phyloP scores from a whole-genome alignment of 2,888 invertebrate species.

The Eulithis prunata region DNA sequence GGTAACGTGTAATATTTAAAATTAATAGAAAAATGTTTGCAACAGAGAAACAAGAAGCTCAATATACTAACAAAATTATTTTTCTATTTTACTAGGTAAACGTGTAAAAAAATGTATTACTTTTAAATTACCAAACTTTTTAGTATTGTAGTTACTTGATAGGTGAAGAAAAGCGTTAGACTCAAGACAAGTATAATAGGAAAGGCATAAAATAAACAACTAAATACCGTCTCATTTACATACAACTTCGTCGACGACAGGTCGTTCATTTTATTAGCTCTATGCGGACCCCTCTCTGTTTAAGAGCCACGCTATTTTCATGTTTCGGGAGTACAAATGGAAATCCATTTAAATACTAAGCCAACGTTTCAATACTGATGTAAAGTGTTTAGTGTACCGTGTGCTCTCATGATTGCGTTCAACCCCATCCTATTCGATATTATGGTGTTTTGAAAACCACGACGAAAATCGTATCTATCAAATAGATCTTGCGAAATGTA shows the following conservation, averaged over 20 bases:
- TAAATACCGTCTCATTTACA: slow-evolving; percentile 48
- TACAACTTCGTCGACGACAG: slow-evolving; percentile 53
- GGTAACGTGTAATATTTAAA: no score
- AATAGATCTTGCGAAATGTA: background rate
- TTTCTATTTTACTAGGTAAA: no score
- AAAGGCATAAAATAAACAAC: slow-evolving; percentile 6
- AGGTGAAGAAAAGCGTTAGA: no score
- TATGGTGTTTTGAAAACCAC: slow-evolving; percentile 6
- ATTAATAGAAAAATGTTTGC: no score
- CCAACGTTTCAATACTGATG: slow-evolving; percentile 79
- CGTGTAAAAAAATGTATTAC: no score
- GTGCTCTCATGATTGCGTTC: slow-evolving; percentile 18
- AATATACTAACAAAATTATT: no score
- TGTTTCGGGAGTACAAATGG: slow-evolving; percentile 83
- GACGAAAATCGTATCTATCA: background rate
- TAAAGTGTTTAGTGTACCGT: slow-evolving; percentile 51
- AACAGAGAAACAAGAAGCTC: no score
- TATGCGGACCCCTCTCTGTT: slow-evolving; percentile 71
- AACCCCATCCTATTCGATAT: slow-evolving; percentile 14
- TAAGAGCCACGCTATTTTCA: slow-evolving; percentile 85
- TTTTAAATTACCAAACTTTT: no score
- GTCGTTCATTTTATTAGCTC: slow-evolving; percentile 66
- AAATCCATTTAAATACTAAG: slow-evolving; percentile 84
- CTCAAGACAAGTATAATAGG: no score
- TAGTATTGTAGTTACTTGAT: no score